These are phyloP conservation scores for Petrophora chlorosata DNA, from an alignment of 2,888 invertebrate species.

Conservation along the genomic window DNA sequence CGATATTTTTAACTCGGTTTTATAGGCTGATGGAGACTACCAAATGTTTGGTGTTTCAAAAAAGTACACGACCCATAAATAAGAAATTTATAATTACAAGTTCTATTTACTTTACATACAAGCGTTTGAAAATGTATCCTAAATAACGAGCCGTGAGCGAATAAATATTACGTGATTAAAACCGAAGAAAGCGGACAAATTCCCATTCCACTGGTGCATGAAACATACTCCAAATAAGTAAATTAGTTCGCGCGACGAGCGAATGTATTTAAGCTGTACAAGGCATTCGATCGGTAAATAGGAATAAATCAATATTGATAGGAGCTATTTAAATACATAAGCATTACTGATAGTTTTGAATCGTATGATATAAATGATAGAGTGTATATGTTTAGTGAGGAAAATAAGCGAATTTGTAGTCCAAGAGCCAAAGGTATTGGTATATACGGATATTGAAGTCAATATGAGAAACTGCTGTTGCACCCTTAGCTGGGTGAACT, in stretches of 20 bases:
- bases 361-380: not conserved
- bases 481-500: no score
- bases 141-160: no score
- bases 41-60: no score
- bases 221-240: slow-evolving; percentile 24
- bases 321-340: slow-evolving; percentile 7
- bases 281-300: slow-evolving; percentile 4
- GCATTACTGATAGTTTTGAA: slow-evolving; percentile 9
- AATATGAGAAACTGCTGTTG: no score
- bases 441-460: no score
- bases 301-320: slow-evolving; percentile 11
- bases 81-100: no score
- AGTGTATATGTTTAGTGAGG: not conserved
- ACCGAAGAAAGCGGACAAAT: slow-evolving; percentile 52
- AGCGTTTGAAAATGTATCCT: no score
- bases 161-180: slow-evolving; percentile 21
- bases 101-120: no score
- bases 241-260: slow-evolving; percentile 4
- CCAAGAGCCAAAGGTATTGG: not conserved
- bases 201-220: slow-evolving; percentile 36
- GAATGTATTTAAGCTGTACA: slow-evolving; percentile 1
- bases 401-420: not conserved
- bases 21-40: no score
- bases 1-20: no score
- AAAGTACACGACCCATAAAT: no score